Evolutionary conservation across 2,797 vertebrate genomes (phyloP).

Genomic region (Enteromius treurensis): DNA sequence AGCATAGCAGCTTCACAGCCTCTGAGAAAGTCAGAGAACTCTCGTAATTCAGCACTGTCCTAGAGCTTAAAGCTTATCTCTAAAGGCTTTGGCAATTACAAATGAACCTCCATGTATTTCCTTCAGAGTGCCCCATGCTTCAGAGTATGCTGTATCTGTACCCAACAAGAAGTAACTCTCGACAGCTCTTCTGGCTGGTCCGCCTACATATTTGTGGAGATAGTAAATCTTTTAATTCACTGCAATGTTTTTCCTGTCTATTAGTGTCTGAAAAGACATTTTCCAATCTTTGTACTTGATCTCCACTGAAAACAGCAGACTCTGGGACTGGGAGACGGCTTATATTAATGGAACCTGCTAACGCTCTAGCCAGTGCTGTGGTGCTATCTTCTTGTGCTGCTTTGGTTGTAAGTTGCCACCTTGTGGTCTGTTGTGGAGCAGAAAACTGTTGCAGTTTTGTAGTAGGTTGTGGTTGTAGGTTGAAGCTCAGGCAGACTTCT

Average conservation of each 20-base stretch:
- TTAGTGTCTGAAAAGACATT: constrained; percentile 54
- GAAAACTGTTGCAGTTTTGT: background rate
- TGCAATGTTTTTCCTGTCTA: constrained; percentile 50
- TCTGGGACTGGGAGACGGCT: constrained; percentile 12
- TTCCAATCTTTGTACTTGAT: constrained; percentile 50
- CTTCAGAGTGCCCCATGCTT: constrained; percentile 45
- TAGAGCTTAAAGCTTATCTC: too few relatives aligned
- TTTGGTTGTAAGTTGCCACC: too few relatives aligned
- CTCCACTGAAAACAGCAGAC: constrained; percentile 36
- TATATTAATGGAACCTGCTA: constrained; percentile 3
- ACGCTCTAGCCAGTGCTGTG: background rate
- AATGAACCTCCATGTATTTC: constrained; percentile 56
- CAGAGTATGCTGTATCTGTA: constrained; percentile 34
- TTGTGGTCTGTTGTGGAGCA: background rate
- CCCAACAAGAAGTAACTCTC: constrained; percentile 21
- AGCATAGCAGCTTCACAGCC: constrained; percentile 50
- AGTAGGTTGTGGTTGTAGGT: background rate
- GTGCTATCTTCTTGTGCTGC: background rate
- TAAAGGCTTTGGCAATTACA: constrained; percentile 49
- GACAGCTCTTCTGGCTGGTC: constrained; percentile 44
- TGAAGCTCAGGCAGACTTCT: background rate
- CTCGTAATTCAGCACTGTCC: constrained; percentile 50
- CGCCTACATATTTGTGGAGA: constrained; percentile 48
- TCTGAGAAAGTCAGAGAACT: constrained; percentile 53
- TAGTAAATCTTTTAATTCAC: constrained; percentile 53